phyloP scores from a whole-genome alignment of 1,140 invertebrate species.

The Camponotus floridanus region DNA sequence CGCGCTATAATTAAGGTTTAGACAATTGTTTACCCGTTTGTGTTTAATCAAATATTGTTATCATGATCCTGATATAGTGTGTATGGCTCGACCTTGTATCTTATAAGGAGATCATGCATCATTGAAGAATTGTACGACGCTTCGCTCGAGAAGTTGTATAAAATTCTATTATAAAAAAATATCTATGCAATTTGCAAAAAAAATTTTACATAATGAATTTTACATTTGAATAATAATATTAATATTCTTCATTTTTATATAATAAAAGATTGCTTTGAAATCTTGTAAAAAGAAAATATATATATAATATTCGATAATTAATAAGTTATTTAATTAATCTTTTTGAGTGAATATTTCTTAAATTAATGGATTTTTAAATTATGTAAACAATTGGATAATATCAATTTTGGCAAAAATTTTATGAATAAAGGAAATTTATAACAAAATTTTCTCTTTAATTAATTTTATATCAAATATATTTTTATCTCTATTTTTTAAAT shows the following conservation, averaged over 20 bases:
- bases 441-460: neutral
- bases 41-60: constrained; percentile 74
- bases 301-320: neutral
- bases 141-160: neutral
- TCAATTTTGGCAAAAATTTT: neutral
- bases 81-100: constrained; percentile 35
- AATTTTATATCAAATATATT: neutral
- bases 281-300: neutral
- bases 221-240: neutral
- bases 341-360: neutral
- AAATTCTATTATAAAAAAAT: neutral
- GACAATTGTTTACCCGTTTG: constrained; percentile 27
- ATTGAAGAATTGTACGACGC: constrained; percentile 1
- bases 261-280: neutral
- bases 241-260: neutral
- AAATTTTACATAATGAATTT: neutral
- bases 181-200: neutral
- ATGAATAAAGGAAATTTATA: neutral
- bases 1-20: constrained; percentile 52
- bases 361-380: no score
- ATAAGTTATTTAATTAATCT: neutral
- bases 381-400: neutral
- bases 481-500: neutral
- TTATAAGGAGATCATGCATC: constrained; percentile 25
- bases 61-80: constrained; percentile 59